Base-by-base conservation (phyloP, 2,888 invertebrate genomes). In the Thumatha senex region DNA sequence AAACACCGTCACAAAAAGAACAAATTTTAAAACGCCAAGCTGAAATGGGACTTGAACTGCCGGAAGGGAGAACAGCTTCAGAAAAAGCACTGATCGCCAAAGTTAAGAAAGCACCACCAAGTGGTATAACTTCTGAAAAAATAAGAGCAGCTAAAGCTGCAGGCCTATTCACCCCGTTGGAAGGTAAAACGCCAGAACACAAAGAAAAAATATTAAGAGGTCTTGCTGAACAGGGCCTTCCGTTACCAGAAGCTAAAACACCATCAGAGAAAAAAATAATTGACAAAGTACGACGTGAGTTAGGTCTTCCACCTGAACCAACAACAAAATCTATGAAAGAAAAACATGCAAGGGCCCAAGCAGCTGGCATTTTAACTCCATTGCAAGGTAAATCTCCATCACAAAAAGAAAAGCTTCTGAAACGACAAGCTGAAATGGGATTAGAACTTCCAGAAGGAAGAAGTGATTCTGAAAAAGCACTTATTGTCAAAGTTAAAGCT, bases 271-370 rank as follows among this genome's bases (percentile, higher is more conserved):
- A 33, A 11, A 10, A 45, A 1, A 24, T 44, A 9, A 36, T 44
- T 7, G 29, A 29, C 0, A 29, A 36, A 14, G 11, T 24, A 2
- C 24, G 29, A n/a, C 2, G 0, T 11, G 36, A 45, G 14, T 9
- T 14, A 63, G 63, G 14, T 1, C 53, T n/a, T 9, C 60, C 60
- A 0, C 45, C 42, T 30, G 60, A 45, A 15, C 31, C 14, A 8
- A 15, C 14, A 10, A 15, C 31, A 3, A 31, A 14, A 15, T 31
- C 31, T 0, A 7, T 41, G 11, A 41, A 41, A 31, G 31, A 43
- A 14, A 45, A 38, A 30, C 15, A 45, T n/a, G 14, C 14, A 0
- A 29, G 29, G 30, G 45, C 45, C 0, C 7, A n/a, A 9, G 18
- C 42, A 8, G 34, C 15, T n/a, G 42, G 42, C 7, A 10, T 43